phyloP scores from a whole-genome alignment of 2,113 vertebrate species.

The Microcebus jonahi region DNA sequence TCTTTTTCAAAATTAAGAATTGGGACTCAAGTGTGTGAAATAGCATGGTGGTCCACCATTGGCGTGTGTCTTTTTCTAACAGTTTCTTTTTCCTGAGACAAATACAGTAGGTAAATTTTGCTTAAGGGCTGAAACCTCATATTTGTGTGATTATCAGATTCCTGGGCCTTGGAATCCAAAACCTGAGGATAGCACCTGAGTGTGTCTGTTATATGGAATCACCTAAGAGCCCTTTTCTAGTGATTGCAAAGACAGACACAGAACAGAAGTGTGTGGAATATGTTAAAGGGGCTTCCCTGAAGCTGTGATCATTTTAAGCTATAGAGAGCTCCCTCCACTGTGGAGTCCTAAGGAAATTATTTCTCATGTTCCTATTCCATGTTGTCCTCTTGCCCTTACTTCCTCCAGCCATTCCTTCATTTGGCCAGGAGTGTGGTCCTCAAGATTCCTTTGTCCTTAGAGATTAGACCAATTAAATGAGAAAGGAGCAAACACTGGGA shows the following conservation, averaged over 20 bases:
- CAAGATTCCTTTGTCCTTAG: not conserved
- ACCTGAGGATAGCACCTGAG: not conserved
- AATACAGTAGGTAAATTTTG: constrained; percentile 19
- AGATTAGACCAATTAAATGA: not conserved
- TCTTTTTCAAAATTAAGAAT: not conserved
- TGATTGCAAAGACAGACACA: not conserved
- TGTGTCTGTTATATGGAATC: not conserved
- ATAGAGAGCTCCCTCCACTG: not conserved
- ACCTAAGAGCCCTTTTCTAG: not conserved
- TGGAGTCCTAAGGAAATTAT: not conserved
- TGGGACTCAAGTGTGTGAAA: not conserved
- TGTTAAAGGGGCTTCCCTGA: not conserved
- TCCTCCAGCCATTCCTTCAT: not conserved
- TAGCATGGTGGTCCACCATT: not conserved
- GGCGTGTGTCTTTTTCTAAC: not conserved
- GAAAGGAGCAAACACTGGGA: not conserved
- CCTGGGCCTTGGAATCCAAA: constrained; percentile 4
- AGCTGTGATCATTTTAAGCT: not conserved
- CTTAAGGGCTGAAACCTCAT: not conserved
- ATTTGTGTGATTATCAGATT: constrained; percentile 19
- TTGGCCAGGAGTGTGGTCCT: not conserved
- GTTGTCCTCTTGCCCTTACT: not conserved
- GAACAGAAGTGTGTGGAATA: not conserved
- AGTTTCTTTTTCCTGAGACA: constrained; percentile 19
- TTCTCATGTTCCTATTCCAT: not conserved